Percentiles rank a stretch among this genome's conserved stretches.
phyloP scores from a whole-genome alignment of 2,113 vertebrate genomes.

The Aptenodytes forsteri region DNA sequence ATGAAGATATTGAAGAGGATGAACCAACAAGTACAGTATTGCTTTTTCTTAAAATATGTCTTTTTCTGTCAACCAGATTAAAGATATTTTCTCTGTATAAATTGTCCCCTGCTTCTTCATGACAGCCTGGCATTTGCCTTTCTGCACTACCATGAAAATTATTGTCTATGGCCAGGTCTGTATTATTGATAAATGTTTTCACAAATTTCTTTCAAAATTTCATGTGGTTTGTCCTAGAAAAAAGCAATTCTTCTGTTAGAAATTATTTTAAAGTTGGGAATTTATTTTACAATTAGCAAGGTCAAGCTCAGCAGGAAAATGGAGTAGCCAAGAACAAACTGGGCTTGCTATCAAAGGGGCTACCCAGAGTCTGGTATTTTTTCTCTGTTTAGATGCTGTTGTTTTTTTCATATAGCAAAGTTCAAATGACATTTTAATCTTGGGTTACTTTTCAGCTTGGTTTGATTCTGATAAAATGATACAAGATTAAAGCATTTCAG shows the following conservation, averaged over 20 bases:
- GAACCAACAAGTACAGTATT: constrained; percentile 73
- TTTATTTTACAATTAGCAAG: not conserved
- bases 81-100: not conserved
- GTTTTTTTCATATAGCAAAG: not conserved
- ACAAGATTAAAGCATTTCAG: not conserved
- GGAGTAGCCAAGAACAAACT: not conserved
- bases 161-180: not conserved
- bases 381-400: not conserved
- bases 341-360: not conserved
- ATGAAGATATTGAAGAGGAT: constrained; percentile 82
- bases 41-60: not conserved
- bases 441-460: not conserved
- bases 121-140: not conserved
- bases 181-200: not conserved
- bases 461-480: not conserved
- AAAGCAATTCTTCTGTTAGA: not conserved
- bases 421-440: not conserved
- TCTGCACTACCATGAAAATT: not conserved
- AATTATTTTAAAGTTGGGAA: not conserved
- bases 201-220: not conserved
- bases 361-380: not conserved
- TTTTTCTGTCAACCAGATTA: not conserved
- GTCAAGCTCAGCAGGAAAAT: not conserved
- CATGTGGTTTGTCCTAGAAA: not conserved
- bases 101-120: not conserved